phyloP scores from a whole-genome alignment of 1,140 invertebrate species.

The Caerostris extrusa region DNA sequence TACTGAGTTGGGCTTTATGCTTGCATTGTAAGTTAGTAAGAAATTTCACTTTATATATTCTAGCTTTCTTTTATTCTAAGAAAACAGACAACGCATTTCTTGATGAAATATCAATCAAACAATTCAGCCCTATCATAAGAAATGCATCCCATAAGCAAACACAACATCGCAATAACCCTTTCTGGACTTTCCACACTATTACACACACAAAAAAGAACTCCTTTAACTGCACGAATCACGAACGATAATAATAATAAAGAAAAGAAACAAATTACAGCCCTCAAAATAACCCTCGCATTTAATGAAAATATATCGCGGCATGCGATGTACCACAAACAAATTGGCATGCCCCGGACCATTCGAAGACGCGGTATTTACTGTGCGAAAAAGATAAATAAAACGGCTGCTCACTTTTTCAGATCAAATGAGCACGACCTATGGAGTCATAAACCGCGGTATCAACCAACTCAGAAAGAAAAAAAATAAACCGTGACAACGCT shows the following conservation, averaged over 20 bases:
- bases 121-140: no score
- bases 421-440: conserved; percentile 29
- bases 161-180: no score
- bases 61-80: no score
- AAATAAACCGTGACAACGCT: conserved; percentile 62
- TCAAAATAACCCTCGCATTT: background rate
- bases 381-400: conserved; percentile 57
- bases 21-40: no score
- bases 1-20: no score
- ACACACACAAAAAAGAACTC: background rate
- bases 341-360: conserved; percentile 21
- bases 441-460: conserved; percentile 38
- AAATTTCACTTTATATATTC: no score
- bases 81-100: no score
- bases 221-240: background rate
- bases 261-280: background rate
- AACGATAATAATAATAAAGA: background rate
- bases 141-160: no score
- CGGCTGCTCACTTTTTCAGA: conserved; percentile 36
- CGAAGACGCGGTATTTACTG: conserved; percentile 45
- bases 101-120: no score
- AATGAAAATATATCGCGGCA: background rate
- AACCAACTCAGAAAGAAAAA: no score
- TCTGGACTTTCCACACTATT: no score
- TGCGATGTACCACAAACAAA: conserved; percentile 53